phyloP scores from a whole-genome alignment of 2,888 invertebrate genomes.

The Anaspis maculata region DNA sequence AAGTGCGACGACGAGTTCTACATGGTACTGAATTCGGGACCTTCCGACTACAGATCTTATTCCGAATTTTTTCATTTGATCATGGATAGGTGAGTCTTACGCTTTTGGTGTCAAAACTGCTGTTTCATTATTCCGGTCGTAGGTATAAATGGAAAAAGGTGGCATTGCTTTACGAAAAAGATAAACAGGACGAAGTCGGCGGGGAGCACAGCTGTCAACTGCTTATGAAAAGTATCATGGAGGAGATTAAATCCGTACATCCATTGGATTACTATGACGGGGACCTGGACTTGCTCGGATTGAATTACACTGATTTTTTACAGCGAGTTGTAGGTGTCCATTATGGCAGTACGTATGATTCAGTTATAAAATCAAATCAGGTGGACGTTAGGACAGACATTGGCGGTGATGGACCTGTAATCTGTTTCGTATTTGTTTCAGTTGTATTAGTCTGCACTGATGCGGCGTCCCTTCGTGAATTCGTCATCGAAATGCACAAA shows the following conservation, averaged over 20 bases:
- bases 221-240: conserved; percentile 65
- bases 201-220: conserved; percentile 70
- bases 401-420: too few relatives aligned
- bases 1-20: conserved; percentile 67
- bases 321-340: conserved; percentile 58
- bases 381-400: too few relatives aligned
- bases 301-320: conserved; percentile 53
- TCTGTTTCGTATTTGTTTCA: conserved; percentile 58
- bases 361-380: too few relatives aligned
- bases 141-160: conserved; percentile 68
- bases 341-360: conserved; percentile 58
- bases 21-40: conserved; percentile 67
- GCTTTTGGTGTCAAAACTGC: not conserved
- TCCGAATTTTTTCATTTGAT: conserved; percentile 62
- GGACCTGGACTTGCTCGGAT: conserved; percentile 50
- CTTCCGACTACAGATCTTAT: conserved; percentile 63
- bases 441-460: conserved; percentile 94
- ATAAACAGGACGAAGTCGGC: conserved; percentile 57
- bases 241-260: conserved; percentile 43
- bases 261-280: conserved; percentile 48
- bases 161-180: conserved; percentile 67
- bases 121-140: conserved; percentile 14
- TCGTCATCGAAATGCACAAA: conserved; percentile 89
- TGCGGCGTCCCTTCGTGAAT: conserved; percentile 78
- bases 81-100: conserved; percentile 55